Base-by-base conservation (phyloP, 2,888 invertebrate genomes). In the Aphidoletes aphidimyza region DNA sequence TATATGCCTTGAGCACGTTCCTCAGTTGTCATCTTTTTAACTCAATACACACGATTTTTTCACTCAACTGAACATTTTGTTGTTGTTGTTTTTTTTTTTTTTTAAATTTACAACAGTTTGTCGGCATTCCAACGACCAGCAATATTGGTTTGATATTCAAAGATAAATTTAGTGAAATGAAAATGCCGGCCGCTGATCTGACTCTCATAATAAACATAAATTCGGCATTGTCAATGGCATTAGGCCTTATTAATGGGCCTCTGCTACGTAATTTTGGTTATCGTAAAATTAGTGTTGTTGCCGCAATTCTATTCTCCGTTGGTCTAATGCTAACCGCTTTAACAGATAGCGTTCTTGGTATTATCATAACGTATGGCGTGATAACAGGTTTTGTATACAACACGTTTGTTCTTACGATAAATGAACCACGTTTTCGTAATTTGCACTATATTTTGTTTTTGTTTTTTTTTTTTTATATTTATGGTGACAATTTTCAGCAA, bases 141-240 rank as follows among this genome's bases (percentile, higher is more conserved):
- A 92, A 92, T 84, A 94, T 94, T 87, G 93, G 93, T n/a, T 90
- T 94, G 84, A 90, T 94, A 37, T 93, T 93, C 87, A 92, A 93
- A 90, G 92, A 93, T 87, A 92, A 92, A 5, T 93, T 94, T 87
- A 88, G 88, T 1, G 90, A 91, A 6, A 89, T 93, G 0, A 91
- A 91, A 6, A 89, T 94, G 85, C 90, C 92, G 19, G 92, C 92
- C 0, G 93, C 93, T 0, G 92, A 94, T 87, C 91, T 92, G 8
- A 91, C 93, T 1, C 89, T 93, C 34, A 92, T 94, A 81, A 92
- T 94, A 84, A 93, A 92, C 86, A 89, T 93, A 22, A 94, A 94
- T 88, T 92, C 93, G 86, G 93, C 94, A 30, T 92, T 93, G 86
- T 93, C 94, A 11, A 93, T 94, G 93, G 89, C 93, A 22, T 88